phyloP scores from a whole-genome alignment of 1,140 invertebrate species.

The Scaptomyza pallida region DNA sequence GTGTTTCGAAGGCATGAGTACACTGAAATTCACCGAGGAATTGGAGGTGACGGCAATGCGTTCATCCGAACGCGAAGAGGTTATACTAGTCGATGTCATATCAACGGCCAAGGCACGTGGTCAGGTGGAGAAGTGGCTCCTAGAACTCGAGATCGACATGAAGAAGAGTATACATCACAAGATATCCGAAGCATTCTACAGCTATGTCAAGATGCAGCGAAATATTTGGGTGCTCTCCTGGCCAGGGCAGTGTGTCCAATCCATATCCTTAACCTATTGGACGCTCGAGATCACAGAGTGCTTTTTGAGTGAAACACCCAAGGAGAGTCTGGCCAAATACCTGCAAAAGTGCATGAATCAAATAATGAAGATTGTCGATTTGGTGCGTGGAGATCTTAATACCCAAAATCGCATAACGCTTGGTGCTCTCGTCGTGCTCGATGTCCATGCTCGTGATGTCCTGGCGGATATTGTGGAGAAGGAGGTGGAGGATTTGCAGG shows the following conservation, averaged over 20 bases:
- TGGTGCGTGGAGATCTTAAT: slow-evolving; percentile 94
- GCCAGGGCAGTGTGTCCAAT: slow-evolving; percentile 95
- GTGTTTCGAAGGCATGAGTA: slow-evolving; percentile 97
- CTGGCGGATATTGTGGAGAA: slow-evolving; percentile 89
- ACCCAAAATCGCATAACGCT: slow-evolving; percentile 95
- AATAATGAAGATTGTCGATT: slow-evolving; percentile 92
- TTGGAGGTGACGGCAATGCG: slow-evolving; percentile 95
- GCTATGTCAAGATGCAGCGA: slow-evolving; percentile 88
- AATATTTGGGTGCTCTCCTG: slow-evolving; percentile 93
- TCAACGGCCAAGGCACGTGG: slow-evolving; percentile 95
- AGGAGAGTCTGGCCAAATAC: slow-evolving; percentile 85
- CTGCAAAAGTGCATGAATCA: slow-evolving; percentile 87
- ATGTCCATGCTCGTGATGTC: slow-evolving; percentile 96
- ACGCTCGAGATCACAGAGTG: slow-evolving; percentile 92
- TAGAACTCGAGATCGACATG: slow-evolving; percentile 96
- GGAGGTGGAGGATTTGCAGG: slow-evolving; percentile 88
- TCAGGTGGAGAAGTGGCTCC: slow-evolving; percentile 98
- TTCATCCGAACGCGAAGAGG: slow-evolving; percentile 93
- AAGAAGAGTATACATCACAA: slow-evolving; percentile 93
- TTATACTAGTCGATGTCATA: slow-evolving; percentile 91
- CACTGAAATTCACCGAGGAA: slow-evolving; percentile 92
- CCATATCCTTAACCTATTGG: slow-evolving; percentile 95
- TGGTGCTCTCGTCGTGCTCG: slow-evolving; percentile 94
- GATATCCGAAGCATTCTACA: slow-evolving; percentile 87
- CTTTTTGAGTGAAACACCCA: slow-evolving; percentile 85